Evolutionary conservation across 2,888 invertebrate species (phyloP), one percentile per base, ranked within the genome.

Genomic region (Ectemnius cavifrons): DNA sequence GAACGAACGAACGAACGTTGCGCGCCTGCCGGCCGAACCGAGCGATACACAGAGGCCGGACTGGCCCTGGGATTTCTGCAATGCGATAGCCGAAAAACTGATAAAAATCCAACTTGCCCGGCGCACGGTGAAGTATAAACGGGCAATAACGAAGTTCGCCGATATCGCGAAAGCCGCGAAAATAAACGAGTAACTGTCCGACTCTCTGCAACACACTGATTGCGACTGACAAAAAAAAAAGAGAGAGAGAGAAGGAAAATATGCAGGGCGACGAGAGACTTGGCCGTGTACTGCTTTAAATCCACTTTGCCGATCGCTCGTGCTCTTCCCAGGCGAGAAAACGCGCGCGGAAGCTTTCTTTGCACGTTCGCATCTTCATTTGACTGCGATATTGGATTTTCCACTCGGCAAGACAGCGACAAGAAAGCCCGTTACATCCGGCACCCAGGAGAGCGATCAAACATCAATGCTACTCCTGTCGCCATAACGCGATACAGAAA

Each of bases 301-400:
- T 60, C 60, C 37, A 28, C 28, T 60, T 37, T 28, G 16, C 14
- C 60, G 60, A 28, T 37, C 16, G 16, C 60, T 60, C 28, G 28
- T 16, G 14, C 60, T 60, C 60, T 11, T 37, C 37, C 8, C 37
- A 8, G 27, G 23, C 60, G n/a, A 14, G 52, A 52, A 28, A 13
- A 60, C 23, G 23, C 28, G 23, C 45, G 60, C 37, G 37, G 28
- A n/a, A 14, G 27, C 37, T 60, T 60, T 37, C 60, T 28, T 60
- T 60, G 60, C 60, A 28, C 60, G 60, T 60, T 60, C 60, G 28
- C 60, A 60, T 60, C 28, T 60, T 60, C 60, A 60, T 60, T 60
- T 60, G 60, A 27, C 60, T 11, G 28, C 28, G 16, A 60, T 60
- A 37, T 14, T 28, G 60, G 60, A 60, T 28, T 28, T 28, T 60